Conservation (phyloP, 2,113 vertebrate genomes). For the Lagopus muta region DNA sequence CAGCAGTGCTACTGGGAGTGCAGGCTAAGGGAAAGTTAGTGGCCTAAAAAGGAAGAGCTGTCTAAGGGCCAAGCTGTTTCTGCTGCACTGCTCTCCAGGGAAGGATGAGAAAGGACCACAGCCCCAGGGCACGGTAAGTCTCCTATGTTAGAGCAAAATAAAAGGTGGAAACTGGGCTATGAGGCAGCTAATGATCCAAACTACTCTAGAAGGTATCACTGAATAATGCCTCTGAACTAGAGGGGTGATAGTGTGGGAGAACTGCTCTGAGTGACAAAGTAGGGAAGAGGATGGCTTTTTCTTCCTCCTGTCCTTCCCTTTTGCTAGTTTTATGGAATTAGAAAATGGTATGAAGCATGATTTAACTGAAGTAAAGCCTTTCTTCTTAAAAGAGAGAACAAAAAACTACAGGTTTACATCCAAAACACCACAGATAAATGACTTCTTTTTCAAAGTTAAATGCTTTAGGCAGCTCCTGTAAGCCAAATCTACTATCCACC, state of each 20-base stretch:
- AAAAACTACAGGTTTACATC: too few species aligned
- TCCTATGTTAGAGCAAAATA: accelerated
- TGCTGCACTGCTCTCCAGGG: accelerated
- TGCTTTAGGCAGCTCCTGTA: accelerated
- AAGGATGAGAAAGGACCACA: accelerated
- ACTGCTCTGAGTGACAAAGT: background rate
- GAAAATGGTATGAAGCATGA: background rate
- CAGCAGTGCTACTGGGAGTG: accelerated
- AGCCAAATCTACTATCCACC: background rate
- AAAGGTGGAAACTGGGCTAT: background rate
- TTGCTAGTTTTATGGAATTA: background rate
- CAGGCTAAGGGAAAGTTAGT: accelerated
- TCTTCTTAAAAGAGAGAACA: too few species aligned
- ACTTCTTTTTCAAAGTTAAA: background rate
- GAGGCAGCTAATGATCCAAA: background rate
- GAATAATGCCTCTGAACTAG: background rate
- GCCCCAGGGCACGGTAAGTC: background rate
- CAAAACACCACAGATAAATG: background rate
- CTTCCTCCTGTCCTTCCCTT: background rate
- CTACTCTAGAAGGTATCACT: background rate
- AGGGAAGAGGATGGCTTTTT: accelerated
- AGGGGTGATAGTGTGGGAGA: background rate
- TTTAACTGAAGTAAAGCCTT: background rate
- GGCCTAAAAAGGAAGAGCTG: background rate
- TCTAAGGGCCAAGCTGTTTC: background rate